phyloP scores from a whole-genome alignment of 2,113 vertebrate species.

The Sorex araneus region DNA sequence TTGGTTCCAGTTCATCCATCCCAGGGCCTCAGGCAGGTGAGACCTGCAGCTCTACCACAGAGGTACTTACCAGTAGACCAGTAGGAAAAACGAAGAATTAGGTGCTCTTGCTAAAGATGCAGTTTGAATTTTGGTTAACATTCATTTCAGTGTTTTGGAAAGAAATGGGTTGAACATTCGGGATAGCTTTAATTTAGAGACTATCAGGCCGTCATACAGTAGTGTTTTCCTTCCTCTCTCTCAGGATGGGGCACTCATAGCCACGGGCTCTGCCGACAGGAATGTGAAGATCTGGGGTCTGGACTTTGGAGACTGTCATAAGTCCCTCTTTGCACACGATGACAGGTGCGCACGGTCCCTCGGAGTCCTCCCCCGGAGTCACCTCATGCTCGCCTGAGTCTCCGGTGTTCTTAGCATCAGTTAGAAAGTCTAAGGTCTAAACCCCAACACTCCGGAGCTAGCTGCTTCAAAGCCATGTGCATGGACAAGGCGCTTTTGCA shows the following conservation, averaged over 20 bases:
- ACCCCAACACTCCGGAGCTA: background rate
- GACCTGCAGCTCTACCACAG: background rate
- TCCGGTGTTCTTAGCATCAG: no score
- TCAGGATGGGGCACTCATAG: slow-evolving; percentile 95
- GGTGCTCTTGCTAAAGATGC: background rate
- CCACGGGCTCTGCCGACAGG: slow-evolving; percentile 96
- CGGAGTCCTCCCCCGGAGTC: background rate
- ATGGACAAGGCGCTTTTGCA: background rate
- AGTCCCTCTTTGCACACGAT: slow-evolving; percentile 97
- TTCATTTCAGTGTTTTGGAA: slow-evolving; percentile 7
- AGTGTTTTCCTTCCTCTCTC: background rate
- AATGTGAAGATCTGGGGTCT: slow-evolving; percentile 99
- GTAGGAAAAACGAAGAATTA: background rate
- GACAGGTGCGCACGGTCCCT: slow-evolving; percentile 92
- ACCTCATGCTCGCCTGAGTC: no score
- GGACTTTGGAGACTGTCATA: slow-evolving; percentile 99
- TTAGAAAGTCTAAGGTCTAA: no score
- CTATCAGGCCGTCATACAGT: background rate
- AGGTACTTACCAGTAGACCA: background rate
- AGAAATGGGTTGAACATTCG: background rate
- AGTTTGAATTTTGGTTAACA: background rate
- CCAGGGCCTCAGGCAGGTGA: background rate
- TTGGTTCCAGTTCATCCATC: background rate
- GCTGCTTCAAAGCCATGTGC: background rate
- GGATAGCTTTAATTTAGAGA: slow-evolving; percentile 35